Percentiles rank a stretch among this genome's conserved stretches.
Evolutionary conservation across 1,140 invertebrate species (phyloP).

Genomic region (Uloborus diversus): DNA sequence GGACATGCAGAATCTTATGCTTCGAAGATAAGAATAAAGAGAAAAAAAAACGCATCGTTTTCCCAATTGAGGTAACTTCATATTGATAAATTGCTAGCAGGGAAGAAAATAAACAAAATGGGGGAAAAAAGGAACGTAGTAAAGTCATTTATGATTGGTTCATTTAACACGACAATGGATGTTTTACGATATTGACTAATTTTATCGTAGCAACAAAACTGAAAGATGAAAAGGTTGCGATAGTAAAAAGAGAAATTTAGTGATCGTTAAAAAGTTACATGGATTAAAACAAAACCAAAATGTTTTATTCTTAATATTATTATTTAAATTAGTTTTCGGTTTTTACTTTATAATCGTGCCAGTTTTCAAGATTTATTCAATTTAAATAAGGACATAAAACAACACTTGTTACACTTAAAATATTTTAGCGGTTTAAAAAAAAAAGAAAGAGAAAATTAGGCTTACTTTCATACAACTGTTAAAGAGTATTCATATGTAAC

Average conservation of each 20-base stretch:
- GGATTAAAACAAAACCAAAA: no score
- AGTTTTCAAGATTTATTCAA: no score
- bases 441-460: no score
- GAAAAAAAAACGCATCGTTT: conserved; percentile 23
- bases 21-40: background rate
- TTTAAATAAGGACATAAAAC: no score
- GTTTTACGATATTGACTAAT: conserved; percentile 55
- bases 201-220: conserved; percentile 9
- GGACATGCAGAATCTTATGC: conserved; percentile 8
- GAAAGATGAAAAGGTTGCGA: background rate
- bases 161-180: conserved; percentile 40
- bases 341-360: no score
- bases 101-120: conserved; percentile 18
- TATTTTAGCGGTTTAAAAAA: no score
- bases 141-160: conserved; percentile 51
- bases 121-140: conserved; percentile 17
- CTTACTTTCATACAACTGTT: no score
- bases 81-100: conserved; percentile 39
- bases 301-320: no score
- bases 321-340: no score
- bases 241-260: conserved; percentile 6
- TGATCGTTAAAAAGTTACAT: no score
- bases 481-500: no score
- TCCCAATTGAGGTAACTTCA: conserved; percentile 34
- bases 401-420: no score